These are phyloP conservation scores for Podocnemis expansa DNA, from an alignment of 2,113 vertebrate species.

Conservation along the genomic window DNA sequence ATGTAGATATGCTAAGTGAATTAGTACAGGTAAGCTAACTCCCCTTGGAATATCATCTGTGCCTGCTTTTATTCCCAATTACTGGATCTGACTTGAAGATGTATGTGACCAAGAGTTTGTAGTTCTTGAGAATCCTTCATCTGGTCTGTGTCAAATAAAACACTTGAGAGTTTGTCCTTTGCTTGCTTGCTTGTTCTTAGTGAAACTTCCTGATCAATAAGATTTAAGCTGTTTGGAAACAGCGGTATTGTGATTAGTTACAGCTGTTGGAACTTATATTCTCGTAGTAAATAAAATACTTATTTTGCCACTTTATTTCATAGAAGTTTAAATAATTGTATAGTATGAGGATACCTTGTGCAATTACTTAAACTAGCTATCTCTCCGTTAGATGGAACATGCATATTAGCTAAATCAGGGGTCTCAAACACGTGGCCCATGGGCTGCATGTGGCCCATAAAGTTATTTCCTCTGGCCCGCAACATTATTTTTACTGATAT, in stretches of 20 bases:
- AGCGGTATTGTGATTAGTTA: neutral
- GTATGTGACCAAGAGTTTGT: neutral
- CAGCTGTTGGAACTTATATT: neutral
- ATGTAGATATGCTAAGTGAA: conserved; percentile 96
- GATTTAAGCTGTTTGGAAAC: neutral
- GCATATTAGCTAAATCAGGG: neutral
- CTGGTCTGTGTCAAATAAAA: too few species aligned
- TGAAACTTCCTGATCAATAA: neutral
- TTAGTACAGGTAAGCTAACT: conserved; percentile 88
- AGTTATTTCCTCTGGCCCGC: too few species aligned
- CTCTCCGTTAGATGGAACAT: neutral
- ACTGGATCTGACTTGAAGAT: neutral
- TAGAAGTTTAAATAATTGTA: neutral
- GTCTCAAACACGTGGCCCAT: too few species aligned
- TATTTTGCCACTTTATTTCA: neutral
- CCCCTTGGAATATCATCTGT: neutral
- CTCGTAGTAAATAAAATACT: neutral
- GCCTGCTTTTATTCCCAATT: neutral
- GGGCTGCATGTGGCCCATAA: too few species aligned
- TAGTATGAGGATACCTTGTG: neutral
- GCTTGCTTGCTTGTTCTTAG: neutral
- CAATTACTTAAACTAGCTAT: neutral
- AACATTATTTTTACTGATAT: too few species aligned
- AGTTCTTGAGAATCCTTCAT: neutral
- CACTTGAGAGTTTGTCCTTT: neutral